These are phyloP conservation scores for Gortyna flavago DNA, from an alignment of 2,888 invertebrate species.

Conservation along the genomic window DNA sequence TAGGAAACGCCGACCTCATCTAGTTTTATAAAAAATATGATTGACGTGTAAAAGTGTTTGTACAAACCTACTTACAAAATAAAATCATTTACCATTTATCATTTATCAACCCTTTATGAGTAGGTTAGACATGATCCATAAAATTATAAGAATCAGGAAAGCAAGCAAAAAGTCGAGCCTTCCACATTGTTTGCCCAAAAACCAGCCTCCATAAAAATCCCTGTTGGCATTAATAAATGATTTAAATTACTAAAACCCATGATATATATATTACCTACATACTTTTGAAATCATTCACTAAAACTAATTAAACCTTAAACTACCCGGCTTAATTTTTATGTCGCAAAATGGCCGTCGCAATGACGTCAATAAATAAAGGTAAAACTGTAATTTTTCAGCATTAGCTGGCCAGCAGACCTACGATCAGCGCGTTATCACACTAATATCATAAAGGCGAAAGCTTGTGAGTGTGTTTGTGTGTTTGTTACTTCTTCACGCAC, in stretches of 20 bases:
- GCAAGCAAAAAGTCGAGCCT: not conserved
- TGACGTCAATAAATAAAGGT: conserved; percentile 55
- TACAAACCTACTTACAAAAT: no score
- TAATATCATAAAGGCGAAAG: no score
- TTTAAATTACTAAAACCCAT: conserved; percentile 39
- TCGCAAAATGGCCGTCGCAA: conserved; percentile 31
- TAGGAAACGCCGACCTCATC: no score
- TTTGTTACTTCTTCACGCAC: no score
- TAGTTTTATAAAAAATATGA: no score
- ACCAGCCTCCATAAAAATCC: not conserved
- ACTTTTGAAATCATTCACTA: no score
- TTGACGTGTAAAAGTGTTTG: no score
- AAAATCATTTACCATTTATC: no score
- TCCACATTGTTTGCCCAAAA: not conserved
- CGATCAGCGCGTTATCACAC: not conserved
- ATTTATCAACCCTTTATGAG: no score
- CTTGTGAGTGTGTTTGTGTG: no score
- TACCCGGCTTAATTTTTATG: conserved; percentile 36
- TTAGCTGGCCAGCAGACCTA: conserved; percentile 24
- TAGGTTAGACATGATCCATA: not conserved
- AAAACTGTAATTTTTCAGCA: conserved; percentile 51
- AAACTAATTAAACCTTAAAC: conserved; percentile 45
- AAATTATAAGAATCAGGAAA: not conserved
- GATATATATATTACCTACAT: no score
- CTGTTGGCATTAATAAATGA: conserved; percentile 23